Conservation (phyloP, 2,888 invertebrate genomes). For the Alsophila aescularia region DNA sequence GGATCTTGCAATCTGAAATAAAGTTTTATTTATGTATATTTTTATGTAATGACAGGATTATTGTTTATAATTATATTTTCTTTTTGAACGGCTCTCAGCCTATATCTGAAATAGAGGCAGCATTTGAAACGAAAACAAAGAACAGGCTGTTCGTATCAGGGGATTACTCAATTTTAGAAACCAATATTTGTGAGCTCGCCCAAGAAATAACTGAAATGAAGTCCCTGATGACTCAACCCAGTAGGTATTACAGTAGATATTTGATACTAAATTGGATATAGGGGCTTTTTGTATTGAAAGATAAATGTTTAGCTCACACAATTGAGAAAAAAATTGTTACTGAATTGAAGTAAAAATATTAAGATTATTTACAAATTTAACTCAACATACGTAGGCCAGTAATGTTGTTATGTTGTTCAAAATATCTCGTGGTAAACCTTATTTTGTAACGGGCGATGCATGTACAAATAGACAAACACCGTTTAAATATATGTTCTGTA, state of each 20-base stretch:
- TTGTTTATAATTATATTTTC: no score
- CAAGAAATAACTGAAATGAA: conserved; percentile 33
- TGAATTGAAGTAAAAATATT: not conserved
- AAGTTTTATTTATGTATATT: no score
- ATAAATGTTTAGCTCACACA: not conserved
- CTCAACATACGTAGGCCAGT: no score
- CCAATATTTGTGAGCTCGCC: conserved; percentile 37
- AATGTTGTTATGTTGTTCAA: no score
- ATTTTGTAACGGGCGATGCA: no score
- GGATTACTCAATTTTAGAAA: conserved; percentile 32
- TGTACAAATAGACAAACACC: no score
- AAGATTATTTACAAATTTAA: no score
- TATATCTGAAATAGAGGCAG: conserved; percentile 20
- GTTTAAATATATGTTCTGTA: no score
- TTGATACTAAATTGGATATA: not conserved
- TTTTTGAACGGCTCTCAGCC: conserved; percentile 15
- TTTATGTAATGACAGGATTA: no score
- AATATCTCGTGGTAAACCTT: no score
- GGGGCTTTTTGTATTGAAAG: not conserved
- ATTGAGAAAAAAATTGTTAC: no score
- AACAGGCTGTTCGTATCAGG: conserved; percentile 10
- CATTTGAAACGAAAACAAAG: conserved; percentile 25
- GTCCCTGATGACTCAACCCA: conserved; percentile 14
- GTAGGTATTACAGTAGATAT: conserved; percentile 7
- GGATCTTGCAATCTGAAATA: no score